phyloP scores from a whole-genome alignment of 2,113 vertebrate genomes.

The Amphiprion percula region DNA sequence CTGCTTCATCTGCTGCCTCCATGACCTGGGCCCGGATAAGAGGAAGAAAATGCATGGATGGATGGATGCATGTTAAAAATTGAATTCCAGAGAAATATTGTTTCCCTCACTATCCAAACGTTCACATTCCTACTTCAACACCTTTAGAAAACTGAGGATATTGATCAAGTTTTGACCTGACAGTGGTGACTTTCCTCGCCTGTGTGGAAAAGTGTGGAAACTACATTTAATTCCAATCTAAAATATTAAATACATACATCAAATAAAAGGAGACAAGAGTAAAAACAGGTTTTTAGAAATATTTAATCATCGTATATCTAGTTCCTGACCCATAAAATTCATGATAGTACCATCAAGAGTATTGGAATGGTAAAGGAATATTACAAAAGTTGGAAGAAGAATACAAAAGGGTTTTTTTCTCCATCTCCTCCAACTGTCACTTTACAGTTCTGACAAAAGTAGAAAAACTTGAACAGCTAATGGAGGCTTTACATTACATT shows the following conservation, averaged over 20 bases:
- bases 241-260: background rate
- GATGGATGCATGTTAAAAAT: no score
- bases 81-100: no score
- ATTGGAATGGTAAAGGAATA: slow-evolving; percentile 65
- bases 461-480: slow-evolving; percentile 61
- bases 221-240: background rate
- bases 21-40: no score
- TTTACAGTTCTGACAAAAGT: slow-evolving; percentile 63
- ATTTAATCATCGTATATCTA: slow-evolving; percentile 66
- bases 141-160: no score
- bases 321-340: slow-evolving; percentile 55
- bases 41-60: no score
- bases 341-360: slow-evolving; percentile 68
- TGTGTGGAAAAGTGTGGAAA: no score
- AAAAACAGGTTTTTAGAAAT: slow-evolving; percentile 50
- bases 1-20: no score
- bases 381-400: slow-evolving; percentile 81
- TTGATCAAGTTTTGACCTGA: no score
- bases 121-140: no score
- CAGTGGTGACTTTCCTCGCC: no score
- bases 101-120: no score
- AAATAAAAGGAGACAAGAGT: background rate
- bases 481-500: slow-evolving; percentile 37
- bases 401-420: slow-evolving; percentile 74
- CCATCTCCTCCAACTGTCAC: slow-evolving; percentile 43